A percentile compares a stretch with the other conserved stretches of the same genome.
Conservation (phyloP, 2,888 invertebrate genomes). For the Papilio elwesi region DNA sequence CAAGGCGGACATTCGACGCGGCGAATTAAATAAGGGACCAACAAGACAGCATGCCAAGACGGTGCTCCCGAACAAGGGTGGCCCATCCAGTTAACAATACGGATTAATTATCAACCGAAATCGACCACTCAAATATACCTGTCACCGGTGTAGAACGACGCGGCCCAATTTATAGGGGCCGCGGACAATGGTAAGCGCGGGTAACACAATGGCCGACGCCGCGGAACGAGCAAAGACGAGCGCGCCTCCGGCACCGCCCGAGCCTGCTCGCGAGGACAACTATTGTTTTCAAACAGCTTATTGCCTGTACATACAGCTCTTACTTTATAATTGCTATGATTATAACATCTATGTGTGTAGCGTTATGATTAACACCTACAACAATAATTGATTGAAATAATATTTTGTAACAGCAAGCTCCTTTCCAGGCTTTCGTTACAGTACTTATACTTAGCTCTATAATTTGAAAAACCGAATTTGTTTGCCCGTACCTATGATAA, state of each 20-base stretch:
- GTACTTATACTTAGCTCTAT: too few species aligned
- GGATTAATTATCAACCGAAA: conserved; percentile 83
- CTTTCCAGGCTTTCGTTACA: neutral
- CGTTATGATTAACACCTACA: conserved; percentile 21
- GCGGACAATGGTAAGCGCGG: conserved; percentile 82
- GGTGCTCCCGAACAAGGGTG: conserved; percentile 73
- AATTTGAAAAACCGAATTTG: too few species aligned
- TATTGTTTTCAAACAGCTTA: conserved; percentile 48
- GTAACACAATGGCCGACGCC: conserved; percentile 78
- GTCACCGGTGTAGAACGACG: conserved; percentile 77
- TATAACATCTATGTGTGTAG: neutral
- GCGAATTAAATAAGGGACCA: conserved; percentile 40
- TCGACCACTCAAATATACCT: conserved; percentile 83
- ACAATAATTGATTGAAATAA: conserved; percentile 2
- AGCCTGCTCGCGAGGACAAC: conserved; percentile 46
- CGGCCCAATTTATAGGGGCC: conserved; percentile 79
- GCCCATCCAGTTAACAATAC: conserved; percentile 78
- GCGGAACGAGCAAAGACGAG: conserved; percentile 74
- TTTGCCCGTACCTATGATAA: too few species aligned
- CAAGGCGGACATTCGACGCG: conserved; percentile 28
- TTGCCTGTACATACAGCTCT: conserved; percentile 23
- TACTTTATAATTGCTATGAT: conserved; percentile 35
- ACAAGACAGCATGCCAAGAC: conserved; percentile 59
- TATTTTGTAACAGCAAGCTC: neutral
- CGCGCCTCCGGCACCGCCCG: conserved; percentile 47